phyloP scores from a whole-genome alignment of 2,113 vertebrate species.

The Petroica traversi region DNA sequence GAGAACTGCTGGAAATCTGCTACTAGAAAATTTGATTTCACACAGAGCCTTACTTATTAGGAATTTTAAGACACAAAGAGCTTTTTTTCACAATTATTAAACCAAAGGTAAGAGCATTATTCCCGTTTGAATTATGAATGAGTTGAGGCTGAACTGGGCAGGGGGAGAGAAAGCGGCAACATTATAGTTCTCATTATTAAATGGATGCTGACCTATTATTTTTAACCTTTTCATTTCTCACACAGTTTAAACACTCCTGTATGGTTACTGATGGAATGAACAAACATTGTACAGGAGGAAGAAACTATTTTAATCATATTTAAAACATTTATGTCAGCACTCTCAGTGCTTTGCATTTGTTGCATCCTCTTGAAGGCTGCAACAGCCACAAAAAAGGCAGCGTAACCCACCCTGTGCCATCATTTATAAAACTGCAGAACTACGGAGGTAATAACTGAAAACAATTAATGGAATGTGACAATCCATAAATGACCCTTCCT shows the following conservation, averaged over 20 bases:
- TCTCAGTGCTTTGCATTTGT: neutral
- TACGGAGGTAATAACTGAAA: neutral
- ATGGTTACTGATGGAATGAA: neutral
- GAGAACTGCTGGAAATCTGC: neutral
- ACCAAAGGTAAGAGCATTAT: neutral
- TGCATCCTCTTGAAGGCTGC: neutral
- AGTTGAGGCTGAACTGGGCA: neutral
- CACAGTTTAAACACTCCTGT: neutral
- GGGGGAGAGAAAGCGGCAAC: neutral
- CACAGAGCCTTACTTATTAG: neutral
- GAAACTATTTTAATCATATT: neutral
- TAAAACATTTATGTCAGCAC: neutral
- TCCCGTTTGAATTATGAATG: neutral
- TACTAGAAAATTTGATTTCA: neutral
- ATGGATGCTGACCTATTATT: neutral
- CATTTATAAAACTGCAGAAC: neutral
- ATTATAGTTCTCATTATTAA: neutral
- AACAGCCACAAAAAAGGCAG: neutral
- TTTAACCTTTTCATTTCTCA: neutral
- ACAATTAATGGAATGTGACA: neutral
- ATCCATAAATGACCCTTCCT: neutral
- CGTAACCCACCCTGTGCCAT: neutral
- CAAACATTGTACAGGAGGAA: neutral
- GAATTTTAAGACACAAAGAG: neutral
- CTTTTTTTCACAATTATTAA: neutral